These are phyloP conservation scores for Dicerorhinus sumatrensis DNA, from an alignment of 2,113 vertebrate genomes.

Conservation along the genomic window DNA sequence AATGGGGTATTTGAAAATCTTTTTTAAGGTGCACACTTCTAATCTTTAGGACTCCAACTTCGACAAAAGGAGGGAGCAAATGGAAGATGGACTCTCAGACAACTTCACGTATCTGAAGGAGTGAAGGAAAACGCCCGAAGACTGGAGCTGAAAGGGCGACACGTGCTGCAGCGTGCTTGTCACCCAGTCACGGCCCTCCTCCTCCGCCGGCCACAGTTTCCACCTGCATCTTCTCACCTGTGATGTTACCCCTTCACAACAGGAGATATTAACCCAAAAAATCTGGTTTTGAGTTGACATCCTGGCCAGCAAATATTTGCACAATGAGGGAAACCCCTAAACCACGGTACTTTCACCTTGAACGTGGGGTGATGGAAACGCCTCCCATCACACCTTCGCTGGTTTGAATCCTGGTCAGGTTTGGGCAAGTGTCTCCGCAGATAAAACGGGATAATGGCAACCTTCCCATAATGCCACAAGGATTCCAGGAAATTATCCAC, in stretches of 20 bases:
- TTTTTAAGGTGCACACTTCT: rapidly evolving
- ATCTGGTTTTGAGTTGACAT: background rate
- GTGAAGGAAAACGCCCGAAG: background rate
- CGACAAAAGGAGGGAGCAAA: background rate
- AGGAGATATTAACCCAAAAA: background rate
- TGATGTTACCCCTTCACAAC: rapidly evolving
- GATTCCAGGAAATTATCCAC: background rate
- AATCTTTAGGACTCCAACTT: background rate
- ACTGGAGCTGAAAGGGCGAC: rapidly evolving
- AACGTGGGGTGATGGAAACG: rapidly evolving
- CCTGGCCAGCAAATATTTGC: background rate
- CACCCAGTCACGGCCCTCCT: rapidly evolving
- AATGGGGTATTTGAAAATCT: rapidly evolving
- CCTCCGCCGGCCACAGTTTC: rapidly evolving
- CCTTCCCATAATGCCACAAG: background rate
- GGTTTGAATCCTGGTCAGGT: background rate
- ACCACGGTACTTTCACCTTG: rapidly evolving
- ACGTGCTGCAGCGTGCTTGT: rapidly evolving
- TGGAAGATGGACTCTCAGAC: background rate
- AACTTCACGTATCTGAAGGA: background rate
- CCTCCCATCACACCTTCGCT: rapidly evolving
- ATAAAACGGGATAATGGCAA: rapidly evolving
- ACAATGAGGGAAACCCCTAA: background rate
- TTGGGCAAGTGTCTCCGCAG: background rate
- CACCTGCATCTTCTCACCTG: too few relatives aligned